These are phyloP conservation scores for Brachionus rubens DNA, from an alignment of 1,140 invertebrate genomes.

Conservation along the genomic window DNA sequence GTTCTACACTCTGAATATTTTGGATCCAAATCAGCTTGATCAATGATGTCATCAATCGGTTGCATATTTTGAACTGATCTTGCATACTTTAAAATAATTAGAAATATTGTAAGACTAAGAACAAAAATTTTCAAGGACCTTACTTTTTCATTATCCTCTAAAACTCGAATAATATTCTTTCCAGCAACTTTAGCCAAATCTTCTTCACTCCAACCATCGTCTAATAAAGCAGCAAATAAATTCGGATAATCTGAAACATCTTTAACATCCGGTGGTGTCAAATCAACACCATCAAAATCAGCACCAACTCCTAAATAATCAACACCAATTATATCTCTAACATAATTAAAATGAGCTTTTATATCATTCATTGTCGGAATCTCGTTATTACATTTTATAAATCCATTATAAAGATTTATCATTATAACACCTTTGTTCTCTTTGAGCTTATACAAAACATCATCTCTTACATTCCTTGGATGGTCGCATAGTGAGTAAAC, in stretches of 20 bases:
- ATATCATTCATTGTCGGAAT: conserved; percentile 76
- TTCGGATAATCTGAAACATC: conserved; percentile 85
- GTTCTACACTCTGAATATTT: conserved; percentile 27
- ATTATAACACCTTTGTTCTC: conserved; percentile 82
- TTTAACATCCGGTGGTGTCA: conserved; percentile 68
- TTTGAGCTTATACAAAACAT: conserved; percentile 71
- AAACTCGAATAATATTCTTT: conserved; percentile 78
- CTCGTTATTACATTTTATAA: conserved; percentile 71
- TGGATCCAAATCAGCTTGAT: background rate
- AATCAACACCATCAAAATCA: conserved; percentile 57
- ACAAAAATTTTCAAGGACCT: background rate
- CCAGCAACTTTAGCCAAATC: conserved; percentile 84
- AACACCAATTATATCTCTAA: conserved; percentile 71
- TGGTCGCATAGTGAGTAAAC: conserved; percentile 78
- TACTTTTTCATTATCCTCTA: conserved; percentile 73
- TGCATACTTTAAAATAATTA: background rate
- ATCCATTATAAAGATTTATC: conserved; percentile 84
- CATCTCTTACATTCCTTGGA: conserved; percentile 78
- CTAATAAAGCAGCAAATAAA: conserved; percentile 69
- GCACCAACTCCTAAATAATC: conserved; percentile 68
- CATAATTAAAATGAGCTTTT: conserved; percentile 83
- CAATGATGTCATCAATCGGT: conserved; percentile 31
- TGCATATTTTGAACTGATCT: background rate
- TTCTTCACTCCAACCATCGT: conserved; percentile 74
- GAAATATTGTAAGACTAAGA: no score